Conservation (phyloP, 1,140 invertebrate genomes). For the Reticulitermes speratus region DNA sequence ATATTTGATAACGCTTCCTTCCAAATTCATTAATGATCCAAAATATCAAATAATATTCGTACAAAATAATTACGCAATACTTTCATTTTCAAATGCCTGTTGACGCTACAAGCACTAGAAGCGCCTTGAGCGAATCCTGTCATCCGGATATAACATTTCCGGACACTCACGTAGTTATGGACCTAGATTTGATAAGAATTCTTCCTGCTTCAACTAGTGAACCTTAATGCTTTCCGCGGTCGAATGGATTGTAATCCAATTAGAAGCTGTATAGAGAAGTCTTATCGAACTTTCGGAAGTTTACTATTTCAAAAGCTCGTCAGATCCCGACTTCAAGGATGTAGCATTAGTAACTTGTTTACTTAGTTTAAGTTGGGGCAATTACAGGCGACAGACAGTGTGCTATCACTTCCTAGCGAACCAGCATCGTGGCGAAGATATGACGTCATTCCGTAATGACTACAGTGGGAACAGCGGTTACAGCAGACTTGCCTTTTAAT, state of each 20-base stretch:
- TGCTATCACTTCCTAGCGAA: background rate
- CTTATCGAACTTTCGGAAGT: background rate
- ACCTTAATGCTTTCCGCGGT: background rate
- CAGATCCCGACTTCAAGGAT: background rate
- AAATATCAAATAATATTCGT: too few relatives aligned
- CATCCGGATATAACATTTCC: background rate
- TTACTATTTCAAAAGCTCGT: background rate
- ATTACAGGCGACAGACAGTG: background rate
- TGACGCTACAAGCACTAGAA: background rate
- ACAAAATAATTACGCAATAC: too few relatives aligned
- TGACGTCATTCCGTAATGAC: background rate
- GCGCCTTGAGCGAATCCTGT: background rate
- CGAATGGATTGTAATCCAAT: background rate
- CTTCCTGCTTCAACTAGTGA: background rate
- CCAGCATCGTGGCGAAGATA: background rate
- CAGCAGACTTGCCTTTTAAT: too few relatives aligned
- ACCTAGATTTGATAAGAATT: background rate
- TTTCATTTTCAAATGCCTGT: too few relatives aligned
- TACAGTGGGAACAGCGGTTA: background rate
- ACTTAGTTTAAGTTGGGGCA: background rate
- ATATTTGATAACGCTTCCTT: too few relatives aligned
- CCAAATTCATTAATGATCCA: too few relatives aligned
- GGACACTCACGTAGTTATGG: background rate
- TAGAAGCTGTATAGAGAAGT: background rate
- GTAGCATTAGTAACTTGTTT: background rate